phyloP scores from a whole-genome alignment of 2,797 vertebrate species.

The Brachymystax lenok region DNA sequence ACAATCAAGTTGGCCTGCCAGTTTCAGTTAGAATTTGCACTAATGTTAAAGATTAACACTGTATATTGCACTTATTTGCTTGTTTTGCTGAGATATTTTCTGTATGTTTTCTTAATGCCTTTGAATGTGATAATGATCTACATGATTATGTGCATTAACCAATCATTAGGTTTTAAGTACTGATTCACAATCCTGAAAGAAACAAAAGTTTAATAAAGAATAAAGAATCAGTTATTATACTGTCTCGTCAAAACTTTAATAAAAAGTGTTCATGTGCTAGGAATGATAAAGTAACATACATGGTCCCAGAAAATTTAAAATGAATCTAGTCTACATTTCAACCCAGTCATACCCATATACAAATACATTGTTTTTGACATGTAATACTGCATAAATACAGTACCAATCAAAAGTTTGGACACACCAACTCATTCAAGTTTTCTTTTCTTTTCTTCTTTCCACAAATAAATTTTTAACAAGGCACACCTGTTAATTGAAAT shows the following conservation, averaged over 20 bases:
- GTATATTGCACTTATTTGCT: neutral
- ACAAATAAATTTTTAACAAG: too few relatives aligned
- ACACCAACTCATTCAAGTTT: too few relatives aligned
- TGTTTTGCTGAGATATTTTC: neutral
- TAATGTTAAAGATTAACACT: neutral
- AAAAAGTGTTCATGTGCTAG: slow-evolving; percentile 37
- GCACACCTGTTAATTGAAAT: too few relatives aligned
- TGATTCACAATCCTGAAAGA: neutral
- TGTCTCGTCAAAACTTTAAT: neutral
- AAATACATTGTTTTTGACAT: slow-evolving; percentile 25
- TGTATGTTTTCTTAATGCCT: neutral
- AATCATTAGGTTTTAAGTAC: neutral
- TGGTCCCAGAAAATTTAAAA: too few relatives aligned
- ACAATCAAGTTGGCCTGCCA: slow-evolving; percentile 5
- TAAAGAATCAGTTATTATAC: neutral
- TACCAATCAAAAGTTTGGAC: too few relatives aligned
- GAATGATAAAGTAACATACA: too few relatives aligned
- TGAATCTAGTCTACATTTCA: neutral
- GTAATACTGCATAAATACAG: slow-evolving; percentile 47
- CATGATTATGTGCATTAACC: neutral
- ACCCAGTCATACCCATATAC: slow-evolving; percentile 58
- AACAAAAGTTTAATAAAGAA: too few relatives aligned
- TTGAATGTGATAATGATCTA: neutral
- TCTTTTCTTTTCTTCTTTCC: too few relatives aligned
- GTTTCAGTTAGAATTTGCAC: neutral